These are phyloP conservation scores for Eubucco bourcierii DNA, from an alignment of 2,113 vertebrate genomes.

Conservation along the genomic window DNA sequence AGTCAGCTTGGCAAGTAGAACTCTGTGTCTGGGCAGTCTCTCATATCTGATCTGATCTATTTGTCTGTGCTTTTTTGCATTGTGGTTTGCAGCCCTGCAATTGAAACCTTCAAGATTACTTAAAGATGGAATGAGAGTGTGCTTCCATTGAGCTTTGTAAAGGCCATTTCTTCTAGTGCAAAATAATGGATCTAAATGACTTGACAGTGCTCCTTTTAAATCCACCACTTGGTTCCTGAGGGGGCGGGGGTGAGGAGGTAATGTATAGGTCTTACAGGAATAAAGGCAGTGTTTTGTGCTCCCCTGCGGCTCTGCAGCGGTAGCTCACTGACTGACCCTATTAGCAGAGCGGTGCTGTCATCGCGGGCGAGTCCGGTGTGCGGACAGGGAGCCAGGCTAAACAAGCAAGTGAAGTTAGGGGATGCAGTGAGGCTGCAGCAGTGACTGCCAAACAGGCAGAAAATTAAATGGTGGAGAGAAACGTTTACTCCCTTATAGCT, in stretches of 20 bases:
- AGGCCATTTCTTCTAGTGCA: constrained; percentile 51
- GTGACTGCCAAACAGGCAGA: background rate
- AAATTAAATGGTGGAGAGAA: background rate
- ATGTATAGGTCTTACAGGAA: constrained; percentile 63
- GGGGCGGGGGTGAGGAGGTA: background rate
- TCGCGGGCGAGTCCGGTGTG: background rate
- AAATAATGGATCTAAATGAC: constrained; percentile 59
- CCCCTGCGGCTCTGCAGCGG: constrained; percentile 51
- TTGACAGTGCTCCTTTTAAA: constrained; percentile 59
- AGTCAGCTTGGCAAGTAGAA: constrained; percentile 57
- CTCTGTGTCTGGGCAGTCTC: constrained; percentile 60
- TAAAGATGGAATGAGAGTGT: constrained; percentile 51
- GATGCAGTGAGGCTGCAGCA: rapidly evolving
- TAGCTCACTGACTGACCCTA: constrained; percentile 51
- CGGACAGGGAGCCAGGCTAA: background rate
- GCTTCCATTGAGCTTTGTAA: constrained; percentile 41
- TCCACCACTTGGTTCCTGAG: constrained; percentile 34
- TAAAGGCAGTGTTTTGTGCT: constrained; percentile 56
- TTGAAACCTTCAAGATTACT: constrained; percentile 61
- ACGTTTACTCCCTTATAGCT: background rate
- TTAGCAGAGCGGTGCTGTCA: constrained; percentile 41
- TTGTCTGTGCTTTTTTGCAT: constrained; percentile 59
- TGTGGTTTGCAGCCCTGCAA: constrained; percentile 53
- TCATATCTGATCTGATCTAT: constrained; percentile 56
- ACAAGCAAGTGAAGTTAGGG: background rate